Evolutionary conservation across 2,797 vertebrate genomes (phyloP).

Genomic region (Sebastes hubbsi): DNA sequence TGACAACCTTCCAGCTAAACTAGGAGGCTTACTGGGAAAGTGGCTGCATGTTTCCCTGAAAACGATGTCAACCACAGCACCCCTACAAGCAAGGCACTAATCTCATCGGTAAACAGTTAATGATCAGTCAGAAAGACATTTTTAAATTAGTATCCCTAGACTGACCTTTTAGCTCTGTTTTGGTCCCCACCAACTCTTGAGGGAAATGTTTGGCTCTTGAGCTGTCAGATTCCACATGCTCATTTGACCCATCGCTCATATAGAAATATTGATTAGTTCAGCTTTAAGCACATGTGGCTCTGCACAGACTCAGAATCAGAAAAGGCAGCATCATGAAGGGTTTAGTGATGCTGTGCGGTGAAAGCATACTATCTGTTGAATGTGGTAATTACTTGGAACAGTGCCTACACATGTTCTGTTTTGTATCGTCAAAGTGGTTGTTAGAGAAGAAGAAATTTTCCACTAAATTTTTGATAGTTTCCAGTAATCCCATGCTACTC

Average conservation of each 20-base stretch:
- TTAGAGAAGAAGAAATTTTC: neutral
- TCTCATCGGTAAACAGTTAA: neutral
- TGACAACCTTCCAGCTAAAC: neutral
- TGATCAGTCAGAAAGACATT: neutral
- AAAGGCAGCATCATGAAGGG: neutral
- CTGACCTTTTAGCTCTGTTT: neutral
- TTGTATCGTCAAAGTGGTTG: neutral
- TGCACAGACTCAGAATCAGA: neutral
- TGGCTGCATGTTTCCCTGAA: too few relatives aligned
- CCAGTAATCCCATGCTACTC: neutral
- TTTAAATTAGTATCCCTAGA: neutral
- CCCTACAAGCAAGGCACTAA: neutral
- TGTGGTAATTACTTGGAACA: neutral
- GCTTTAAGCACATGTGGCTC: neutral
- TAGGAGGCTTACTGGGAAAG: too few relatives aligned
- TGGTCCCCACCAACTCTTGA: neutral
- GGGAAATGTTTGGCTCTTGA: neutral
- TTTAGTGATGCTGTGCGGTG: neutral
- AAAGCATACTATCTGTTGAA: neutral
- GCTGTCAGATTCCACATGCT: neutral
- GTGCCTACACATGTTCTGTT: neutral
- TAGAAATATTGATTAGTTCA: neutral
- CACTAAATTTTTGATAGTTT: neutral
- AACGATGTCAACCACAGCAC: too few relatives aligned
- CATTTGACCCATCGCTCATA: neutral